Conservation (phyloP, 2,113 vertebrate genomes). For the Cranoglanis bouderius region DNA sequence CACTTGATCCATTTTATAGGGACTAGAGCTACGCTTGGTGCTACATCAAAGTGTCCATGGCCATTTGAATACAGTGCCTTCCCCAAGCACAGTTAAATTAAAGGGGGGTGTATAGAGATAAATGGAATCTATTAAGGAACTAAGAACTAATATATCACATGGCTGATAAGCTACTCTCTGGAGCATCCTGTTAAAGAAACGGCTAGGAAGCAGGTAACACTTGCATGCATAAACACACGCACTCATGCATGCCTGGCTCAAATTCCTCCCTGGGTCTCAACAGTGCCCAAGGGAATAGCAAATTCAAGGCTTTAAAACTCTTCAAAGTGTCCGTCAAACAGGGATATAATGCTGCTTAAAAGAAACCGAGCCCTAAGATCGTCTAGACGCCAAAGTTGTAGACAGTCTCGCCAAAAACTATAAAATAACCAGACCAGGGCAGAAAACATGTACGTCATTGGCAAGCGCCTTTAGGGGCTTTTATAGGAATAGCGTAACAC, state of each 20-base stretch:
- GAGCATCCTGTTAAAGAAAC: constrained; percentile 57
- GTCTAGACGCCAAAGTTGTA: constrained; percentile 18
- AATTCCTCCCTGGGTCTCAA: constrained; percentile 66
- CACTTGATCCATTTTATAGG: constrained; percentile 62
- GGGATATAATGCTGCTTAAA: constrained; percentile 13
- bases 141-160: constrained; percentile 72
- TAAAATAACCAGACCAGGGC: constrained; percentile 9
- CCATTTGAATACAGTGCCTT: constrained; percentile 68
- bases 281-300: constrained; percentile 64
- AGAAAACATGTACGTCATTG: not conserved
- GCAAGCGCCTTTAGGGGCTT: constrained; percentile 5
- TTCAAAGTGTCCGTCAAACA: constrained; percentile 47
- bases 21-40: constrained; percentile 49
- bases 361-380: constrained; percentile 12
- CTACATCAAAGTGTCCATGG: constrained; percentile 69
- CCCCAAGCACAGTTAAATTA: constrained; percentile 68
- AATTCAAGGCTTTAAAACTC: constrained; percentile 70
- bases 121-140: constrained; percentile 73
- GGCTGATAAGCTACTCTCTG: constrained; percentile 67
- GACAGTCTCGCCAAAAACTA: constrained; percentile 9
- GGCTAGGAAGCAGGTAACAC: constrained; percentile 36
- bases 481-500: constrained; percentile 21
- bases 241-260: constrained; percentile 59
- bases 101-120: constrained; percentile 70
- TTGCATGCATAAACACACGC: constrained; percentile 10